A percentile compares a stretch with the other conserved stretches of the same genome.
phyloP scores from a whole-genome alignment of 2,888 invertebrate genomes.

The Pheosia gnoma region DNA sequence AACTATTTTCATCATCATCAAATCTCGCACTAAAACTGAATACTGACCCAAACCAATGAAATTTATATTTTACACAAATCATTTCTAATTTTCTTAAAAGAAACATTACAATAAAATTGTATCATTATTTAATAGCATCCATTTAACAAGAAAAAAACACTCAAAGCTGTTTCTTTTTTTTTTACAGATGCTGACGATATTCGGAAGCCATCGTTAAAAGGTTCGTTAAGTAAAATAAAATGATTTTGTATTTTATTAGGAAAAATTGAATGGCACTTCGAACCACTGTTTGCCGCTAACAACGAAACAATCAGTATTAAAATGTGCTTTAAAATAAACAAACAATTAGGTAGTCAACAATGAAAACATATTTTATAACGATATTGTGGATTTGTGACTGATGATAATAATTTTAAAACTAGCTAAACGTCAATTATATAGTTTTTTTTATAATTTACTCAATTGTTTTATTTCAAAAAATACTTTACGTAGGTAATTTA shows the following conservation, averaged over 20 bases:
- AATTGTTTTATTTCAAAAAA: no score
- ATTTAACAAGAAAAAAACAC: slow-evolving; percentile 7
- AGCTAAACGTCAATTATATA: no score
- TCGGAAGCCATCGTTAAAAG: slow-evolving; percentile 48
- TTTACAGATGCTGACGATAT: slow-evolving; percentile 58
- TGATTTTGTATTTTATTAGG: slow-evolving; percentile 20
- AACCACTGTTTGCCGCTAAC: slow-evolving; percentile 24
- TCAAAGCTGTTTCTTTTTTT: slow-evolving; percentile 34
- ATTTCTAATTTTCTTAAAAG: no score
- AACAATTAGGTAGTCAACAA: slow-evolving; percentile 22
- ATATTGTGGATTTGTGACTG: slow-evolving; percentile 5
- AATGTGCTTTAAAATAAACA: slow-evolving; percentile 24
- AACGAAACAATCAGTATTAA: slow-evolving; percentile 32
- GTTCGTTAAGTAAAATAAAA: slow-evolving; percentile 38
- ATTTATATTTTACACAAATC: no score
- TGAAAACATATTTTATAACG: slow-evolving; percentile 21
- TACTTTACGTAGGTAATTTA: no score
- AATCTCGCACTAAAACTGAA: no score
- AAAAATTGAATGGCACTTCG: slow-evolving; percentile 22
- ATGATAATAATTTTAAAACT: no score
- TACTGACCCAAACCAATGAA: no score
- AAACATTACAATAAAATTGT: background rate
- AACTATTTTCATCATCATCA: no score
- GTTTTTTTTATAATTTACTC: no score
- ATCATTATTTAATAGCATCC: background rate